Conservation (phyloP, 23 tunicate species). For the Ciona savignyi region DNA sequence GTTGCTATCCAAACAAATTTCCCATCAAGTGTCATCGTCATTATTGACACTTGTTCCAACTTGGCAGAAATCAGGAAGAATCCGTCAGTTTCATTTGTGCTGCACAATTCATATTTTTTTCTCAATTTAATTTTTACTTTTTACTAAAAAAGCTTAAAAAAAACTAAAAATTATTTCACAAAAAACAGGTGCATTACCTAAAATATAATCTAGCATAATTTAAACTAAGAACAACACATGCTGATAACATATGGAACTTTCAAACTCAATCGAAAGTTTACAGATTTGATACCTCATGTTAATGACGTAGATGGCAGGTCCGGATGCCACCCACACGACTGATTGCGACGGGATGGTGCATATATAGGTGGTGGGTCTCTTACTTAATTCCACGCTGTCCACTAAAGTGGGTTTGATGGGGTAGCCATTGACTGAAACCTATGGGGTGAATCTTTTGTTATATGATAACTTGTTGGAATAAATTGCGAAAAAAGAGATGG, state of each 20-base stretch:
- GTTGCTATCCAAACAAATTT: constrained; percentile 28
- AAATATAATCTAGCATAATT: too few relatives aligned
- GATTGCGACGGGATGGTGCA: constrained; percentile 15
- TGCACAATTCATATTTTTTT: too few relatives aligned
- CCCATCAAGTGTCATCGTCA: constrained; percentile 20
- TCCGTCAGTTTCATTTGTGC: constrained; percentile 64
- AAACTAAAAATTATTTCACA: too few relatives aligned
- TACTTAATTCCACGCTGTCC: constrained; percentile 45
- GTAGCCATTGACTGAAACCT: background rate
- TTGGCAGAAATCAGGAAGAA: constrained; percentile 54
- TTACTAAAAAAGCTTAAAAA: too few relatives aligned
- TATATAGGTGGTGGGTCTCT: constrained; percentile 39
- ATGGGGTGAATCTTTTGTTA: too few relatives aligned
- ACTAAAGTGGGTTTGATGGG: constrained; percentile 20
- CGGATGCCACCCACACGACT: constrained; percentile 54
- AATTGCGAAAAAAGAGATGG: too few relatives aligned
- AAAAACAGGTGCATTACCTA: too few relatives aligned
- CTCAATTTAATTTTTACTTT: too few relatives aligned
- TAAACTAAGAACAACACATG: too few relatives aligned
- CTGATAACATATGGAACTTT: too few relatives aligned
- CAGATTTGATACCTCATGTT: constrained; percentile 35
- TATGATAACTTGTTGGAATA: too few relatives aligned
- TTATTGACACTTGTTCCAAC: constrained; percentile 33
- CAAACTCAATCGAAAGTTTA: too few relatives aligned
- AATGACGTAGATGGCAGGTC: constrained; percentile 60